phyloP scores from a whole-genome alignment of 1,140 invertebrate genomes.

The Pentalonia nigronervosa region DNA sequence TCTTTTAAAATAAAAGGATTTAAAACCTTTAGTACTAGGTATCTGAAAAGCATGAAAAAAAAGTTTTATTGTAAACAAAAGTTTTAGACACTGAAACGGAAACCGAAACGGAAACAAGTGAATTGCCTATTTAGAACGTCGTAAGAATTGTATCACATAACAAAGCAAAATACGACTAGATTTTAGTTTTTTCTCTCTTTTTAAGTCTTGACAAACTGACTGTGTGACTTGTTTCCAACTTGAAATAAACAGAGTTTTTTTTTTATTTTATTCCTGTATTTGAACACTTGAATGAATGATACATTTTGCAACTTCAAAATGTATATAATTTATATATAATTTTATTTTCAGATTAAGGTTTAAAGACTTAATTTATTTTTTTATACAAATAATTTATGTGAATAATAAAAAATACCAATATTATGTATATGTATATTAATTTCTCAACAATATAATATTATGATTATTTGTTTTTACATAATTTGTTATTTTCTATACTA shows the following conservation, averaged over 20 bases:
- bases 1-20: slow-evolving; percentile 11
- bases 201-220: slow-evolving; percentile 1
- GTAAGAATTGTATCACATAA: neutral
- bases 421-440: too few relatives aligned
- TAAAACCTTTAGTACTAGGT: neutral
- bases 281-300: neutral
- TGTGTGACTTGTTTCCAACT: slow-evolving; percentile 10
- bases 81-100: neutral
- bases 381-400: neutral
- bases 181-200: neutral
- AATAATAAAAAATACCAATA: neutral
- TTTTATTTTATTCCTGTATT: neutral
- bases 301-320: neutral
- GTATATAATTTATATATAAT: neutral
- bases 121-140: slow-evolving; percentile 31
- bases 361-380: neutral
- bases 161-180: neutral
- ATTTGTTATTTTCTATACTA: too few relatives aligned
- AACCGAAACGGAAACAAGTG: neutral
- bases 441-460: too few relatives aligned
- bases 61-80: neutral
- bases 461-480: too few relatives aligned
- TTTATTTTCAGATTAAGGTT: neutral
- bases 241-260: neutral
- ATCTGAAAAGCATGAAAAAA: neutral